Conservation (phyloP, 2,888 invertebrate species). For the Trisateles emortualis region DNA sequence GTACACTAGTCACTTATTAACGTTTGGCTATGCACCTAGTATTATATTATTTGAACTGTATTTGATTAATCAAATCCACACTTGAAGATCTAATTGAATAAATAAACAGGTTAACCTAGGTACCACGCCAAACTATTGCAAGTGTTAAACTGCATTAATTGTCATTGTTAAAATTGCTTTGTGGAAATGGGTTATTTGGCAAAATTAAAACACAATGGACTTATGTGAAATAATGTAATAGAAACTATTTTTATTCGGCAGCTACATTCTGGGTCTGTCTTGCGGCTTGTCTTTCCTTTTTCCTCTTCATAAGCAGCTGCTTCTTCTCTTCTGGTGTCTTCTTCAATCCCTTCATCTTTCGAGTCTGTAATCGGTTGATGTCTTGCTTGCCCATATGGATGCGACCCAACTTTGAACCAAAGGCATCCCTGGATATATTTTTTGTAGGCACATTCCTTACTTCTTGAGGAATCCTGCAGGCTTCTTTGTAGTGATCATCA, state of each 20-base stretch:
- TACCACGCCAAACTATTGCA: no score
- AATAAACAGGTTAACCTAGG: no score
- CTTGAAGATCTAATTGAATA: no score
- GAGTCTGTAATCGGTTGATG: constrained; percentile 93
- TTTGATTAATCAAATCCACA: no score
- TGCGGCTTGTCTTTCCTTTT: constrained; percentile 67
- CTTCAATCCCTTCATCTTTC: constrained; percentile 96
- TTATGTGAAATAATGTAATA: constrained; percentile 55
- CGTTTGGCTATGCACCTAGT: no score
- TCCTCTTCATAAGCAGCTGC: constrained; percentile 85
- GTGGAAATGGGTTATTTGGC: not conserved
- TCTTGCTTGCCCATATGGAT: constrained; percentile 97
- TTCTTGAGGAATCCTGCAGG: constrained; percentile 93
- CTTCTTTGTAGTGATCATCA: constrained; percentile 94
- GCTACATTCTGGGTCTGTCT: constrained; percentile 51
- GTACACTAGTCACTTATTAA: no score
- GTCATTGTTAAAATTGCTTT: no score
- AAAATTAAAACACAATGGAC: not conserved
- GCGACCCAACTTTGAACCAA: constrained; percentile 96
- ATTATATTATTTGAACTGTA: no score
- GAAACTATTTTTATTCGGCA: constrained; percentile 54
- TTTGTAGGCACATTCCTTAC: constrained; percentile 94
- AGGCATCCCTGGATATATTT: constrained; percentile 94
- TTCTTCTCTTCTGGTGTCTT: constrained; percentile 91
- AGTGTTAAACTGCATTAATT: no score